Base-by-base conservation (phyloP, 2,888 invertebrate species). In the Nyleta sp. region DNA sequence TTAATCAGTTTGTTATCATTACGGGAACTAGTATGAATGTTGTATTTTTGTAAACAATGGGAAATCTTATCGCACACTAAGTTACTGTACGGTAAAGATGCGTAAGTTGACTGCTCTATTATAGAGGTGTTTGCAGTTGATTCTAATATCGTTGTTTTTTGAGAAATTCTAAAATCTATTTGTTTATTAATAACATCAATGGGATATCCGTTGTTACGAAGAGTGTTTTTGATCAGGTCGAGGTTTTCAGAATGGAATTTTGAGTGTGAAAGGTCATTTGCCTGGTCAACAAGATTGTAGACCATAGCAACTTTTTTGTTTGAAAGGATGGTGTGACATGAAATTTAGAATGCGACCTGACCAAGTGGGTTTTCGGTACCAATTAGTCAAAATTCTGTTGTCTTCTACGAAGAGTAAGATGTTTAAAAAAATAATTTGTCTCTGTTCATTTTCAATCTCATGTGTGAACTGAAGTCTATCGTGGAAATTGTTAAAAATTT, bases 271-370 rank as follows among this genome's bases (percentile, higher is more conserved):
- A 33, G 33, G 2, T 33, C 33, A 3, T 6, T 33, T 3, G 40
- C 40, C 15, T 40, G 40, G 8, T 40, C 40, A 3, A 40, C 40
- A 2, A 40, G 8, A 15, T 40, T 40, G 13, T 15, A 42, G 11
- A 44, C 10, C 13, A 46, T 17, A 13, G 46, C 48, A 11, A 62
- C n/a, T 46, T 48, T 62, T 62, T 48, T 62, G 48, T 1, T 62
- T 62, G 17, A 17, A 13, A 33, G 38, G 28, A 48, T 62, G 62
- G 6, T 46, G 31, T 1, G 62, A 48, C 11, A n/a, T 2, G 22
- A 33, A 62, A 48, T 62, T 24, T 2, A 48, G 33, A 8, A 20
- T n/a, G 1, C 46, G 17, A 18, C 31, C 31, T n/a, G 62, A 62
- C 33, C 33, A 20, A 2, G 48, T 46, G 11, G 18, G 20, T 46